Evolutionary conservation across 2,113 vertebrate genomes (phyloP).

Genomic region (Nipponia nippon): DNA sequence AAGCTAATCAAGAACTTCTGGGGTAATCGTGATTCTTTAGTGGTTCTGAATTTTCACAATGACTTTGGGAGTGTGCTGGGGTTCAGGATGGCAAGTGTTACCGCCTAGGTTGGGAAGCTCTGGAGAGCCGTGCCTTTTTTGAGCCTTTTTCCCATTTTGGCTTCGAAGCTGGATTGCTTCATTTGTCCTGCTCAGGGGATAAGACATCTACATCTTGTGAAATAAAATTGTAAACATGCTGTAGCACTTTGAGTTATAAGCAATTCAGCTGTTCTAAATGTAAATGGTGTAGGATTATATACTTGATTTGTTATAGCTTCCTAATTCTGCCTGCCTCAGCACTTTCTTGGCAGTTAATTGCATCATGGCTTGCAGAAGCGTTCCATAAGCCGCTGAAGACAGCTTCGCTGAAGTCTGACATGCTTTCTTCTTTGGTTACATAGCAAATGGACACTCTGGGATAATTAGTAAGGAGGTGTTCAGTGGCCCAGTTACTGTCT

Average conservation of each 20-base stretch:
- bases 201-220: slow-evolving; percentile 7
- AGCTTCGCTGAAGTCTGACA: slow-evolving; percentile 50
- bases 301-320: slow-evolving; percentile 69
- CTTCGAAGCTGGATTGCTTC: background rate
- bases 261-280: slow-evolving; percentile 58
- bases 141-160: background rate
- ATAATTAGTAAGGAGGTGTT: slow-evolving; percentile 53
- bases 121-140: background rate
- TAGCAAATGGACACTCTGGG: slow-evolving; percentile 40
- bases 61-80: background rate
- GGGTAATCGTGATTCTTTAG: fast-evolving
- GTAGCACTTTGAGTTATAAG: slow-evolving; percentile 57
- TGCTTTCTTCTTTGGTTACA: slow-evolving; percentile 51
- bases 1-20: background rate
- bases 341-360: slow-evolving; percentile 72
- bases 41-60: background rate
- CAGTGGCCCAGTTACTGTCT: slow-evolving; percentile 9
- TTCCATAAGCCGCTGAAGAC: slow-evolving; percentile 64
- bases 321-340: slow-evolving; percentile 71
- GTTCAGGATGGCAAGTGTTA: background rate
- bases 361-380: slow-evolving; percentile 54
- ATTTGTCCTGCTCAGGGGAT: background rate
- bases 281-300: slow-evolving; percentile 55
- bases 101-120: background rate
- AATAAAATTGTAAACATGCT: slow-evolving; percentile 22